A percentile compares a stretch with the other conserved stretches of the same genome.
phyloP scores from a whole-genome alignment of 2,113 vertebrate species.

The Cyphomyrus discorhynchus region DNA sequence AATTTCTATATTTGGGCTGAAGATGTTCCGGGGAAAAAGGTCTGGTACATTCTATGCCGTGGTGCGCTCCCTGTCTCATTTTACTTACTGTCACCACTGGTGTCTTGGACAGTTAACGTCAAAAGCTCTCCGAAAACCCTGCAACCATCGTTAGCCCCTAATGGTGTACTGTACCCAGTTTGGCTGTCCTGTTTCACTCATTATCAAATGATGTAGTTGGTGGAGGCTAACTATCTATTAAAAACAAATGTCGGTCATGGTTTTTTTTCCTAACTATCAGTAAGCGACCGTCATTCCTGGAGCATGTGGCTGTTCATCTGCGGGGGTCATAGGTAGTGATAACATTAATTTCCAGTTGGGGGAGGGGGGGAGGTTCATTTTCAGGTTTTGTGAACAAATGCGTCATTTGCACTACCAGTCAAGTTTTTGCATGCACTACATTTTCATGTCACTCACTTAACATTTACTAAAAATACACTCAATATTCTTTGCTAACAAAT shows the following conservation, averaged over 20 bases:
- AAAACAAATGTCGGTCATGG: background rate
- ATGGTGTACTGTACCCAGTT: background rate
- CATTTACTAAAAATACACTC: too few species aligned
- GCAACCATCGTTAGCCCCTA: background rate
- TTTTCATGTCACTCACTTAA: too few species aligned
- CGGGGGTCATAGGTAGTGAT: background rate
- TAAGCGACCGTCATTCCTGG: conserved; percentile 42
- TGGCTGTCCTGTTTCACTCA: background rate
- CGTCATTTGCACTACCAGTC: background rate
- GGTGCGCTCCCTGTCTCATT: background rate
- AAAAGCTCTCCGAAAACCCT: background rate
- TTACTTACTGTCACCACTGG: background rate
- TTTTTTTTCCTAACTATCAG: background rate
- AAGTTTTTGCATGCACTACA: too few species aligned
- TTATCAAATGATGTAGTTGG: background rate
- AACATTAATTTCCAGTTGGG: background rate
- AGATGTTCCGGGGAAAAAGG: background rate
- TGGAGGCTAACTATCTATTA: conserved; percentile 14
- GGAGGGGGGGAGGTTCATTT: background rate
- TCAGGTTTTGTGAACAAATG: background rate
- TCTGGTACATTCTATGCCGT: background rate
- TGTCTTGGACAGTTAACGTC: background rate
- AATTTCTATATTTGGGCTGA: background rate
- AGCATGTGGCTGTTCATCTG: conserved; percentile 18
- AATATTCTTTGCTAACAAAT: too few species aligned